Evolutionary conservation across 2,113 vertebrate genomes (phyloP), one percentile per base, ranked within the genome.

Genomic region (Lates calcarifer): DNA sequence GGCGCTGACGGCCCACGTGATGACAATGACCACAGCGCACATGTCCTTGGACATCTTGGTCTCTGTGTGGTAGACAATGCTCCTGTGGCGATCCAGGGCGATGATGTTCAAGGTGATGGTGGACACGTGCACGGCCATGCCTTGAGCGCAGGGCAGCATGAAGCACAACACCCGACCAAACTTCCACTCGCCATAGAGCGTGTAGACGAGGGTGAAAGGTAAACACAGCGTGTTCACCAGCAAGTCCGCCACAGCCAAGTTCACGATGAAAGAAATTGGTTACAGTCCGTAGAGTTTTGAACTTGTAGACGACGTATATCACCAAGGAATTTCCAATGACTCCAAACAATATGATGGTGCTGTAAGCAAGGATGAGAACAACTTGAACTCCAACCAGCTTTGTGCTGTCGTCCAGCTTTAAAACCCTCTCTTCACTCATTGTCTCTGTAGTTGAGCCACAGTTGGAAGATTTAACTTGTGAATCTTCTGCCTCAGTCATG

Each of bases 231-330:
- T 97, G 70, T 98, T 98, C 76, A 99, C 97, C 49, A 99, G 90
- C 84, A 99, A 81, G 83, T 99, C 97, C 0, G 98, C 96, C 83
- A 99, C 96, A 0, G 97, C 98, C 76, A 99, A 91, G 82, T 98
- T 99, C 31, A 96, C 96, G 2, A 99, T 99, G 77, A 99, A 99
- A 99, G 90, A 97, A 98, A 87, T 99, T 99, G 13, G 98, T 99
- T 18, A 98, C 98, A 0, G 97, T 98, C 29, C 94, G 96, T 88
- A 99, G 97, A 29, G 93, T 97, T 92, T 96, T 98, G 88, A 98
- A 99, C 77, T 96, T 97, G 88, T 96, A 96, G 65, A 98, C 95
- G 1, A 98, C 97, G 0, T 98, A 98, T 79, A 98, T 98, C 60
- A 99, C 98, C 0, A 99, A 87, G 4, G 96, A 96, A 92, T 99